Evolutionary conservation across 2,888 invertebrate species (phyloP), one percentile per base, ranked within the genome.

Genomic region (Stenurella melanura): DNA sequence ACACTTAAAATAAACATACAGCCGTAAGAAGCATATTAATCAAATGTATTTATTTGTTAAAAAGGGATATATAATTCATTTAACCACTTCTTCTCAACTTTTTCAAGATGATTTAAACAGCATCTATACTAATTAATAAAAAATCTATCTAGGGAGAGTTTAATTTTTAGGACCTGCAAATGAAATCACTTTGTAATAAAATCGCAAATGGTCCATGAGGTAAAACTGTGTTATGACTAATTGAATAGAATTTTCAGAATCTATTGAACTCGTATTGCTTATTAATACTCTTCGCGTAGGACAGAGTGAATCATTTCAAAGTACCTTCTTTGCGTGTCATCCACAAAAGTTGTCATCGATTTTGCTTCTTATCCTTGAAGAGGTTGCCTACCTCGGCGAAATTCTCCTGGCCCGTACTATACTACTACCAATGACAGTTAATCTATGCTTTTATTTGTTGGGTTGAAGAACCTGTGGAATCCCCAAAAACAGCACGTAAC

Each of bases 321-420:
- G 50, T n/a, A 50, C n/a, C n/a, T 50, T 50, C n/a, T n/a, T 50
- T n/a, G n/a, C 7, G 6, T 50, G 50, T 50, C 50, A 17, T 50
- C 50, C n/a, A 50, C 15, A n/a, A 50, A 50, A 50, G 50, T 50
- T 50, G n/a, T 50, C 50, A 50, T 50, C 50, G 50, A 50, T 50
- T n/a, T 50, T n/a, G n/a, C n/a, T 2, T 50, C n/a, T 50, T 50
- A 50, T 50, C 50, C 50, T 50, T 50, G 50, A 50, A 50, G 50
- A 50, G 50, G 50, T 50, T 50, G n/a, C n/a, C 50, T n/a, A 50
- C 50, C 50, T 50, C 42, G 42, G 4, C 12, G 15, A 42, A 42
- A 42, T 42, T 42, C 50, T 50, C 5, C 50, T 6, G n/a, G 50
- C n/a, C 6, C 12, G 50, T 50, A 50, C n/a, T 50, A n/a, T 50